Evolutionary conservation across 2,888 invertebrate genomes (phyloP).

Genomic region (Drosophila atripex): DNA sequence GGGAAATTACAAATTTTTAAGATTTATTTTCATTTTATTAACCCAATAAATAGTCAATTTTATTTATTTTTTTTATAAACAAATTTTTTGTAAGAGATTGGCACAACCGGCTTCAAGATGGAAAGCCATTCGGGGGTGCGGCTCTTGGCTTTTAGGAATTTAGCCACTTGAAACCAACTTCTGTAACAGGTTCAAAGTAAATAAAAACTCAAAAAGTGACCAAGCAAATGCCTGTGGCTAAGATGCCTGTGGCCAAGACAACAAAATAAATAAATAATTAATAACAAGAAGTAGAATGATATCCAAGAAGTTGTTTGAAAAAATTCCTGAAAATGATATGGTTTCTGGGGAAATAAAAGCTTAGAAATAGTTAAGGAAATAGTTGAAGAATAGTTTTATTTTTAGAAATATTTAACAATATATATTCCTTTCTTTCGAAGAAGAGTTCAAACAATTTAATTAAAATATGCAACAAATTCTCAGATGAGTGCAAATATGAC

Average conservation of each 20-base stretch:
- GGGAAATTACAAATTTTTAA: not conserved
- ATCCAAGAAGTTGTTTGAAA: too few relatives aligned
- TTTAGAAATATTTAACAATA: too few relatives aligned
- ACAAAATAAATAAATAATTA: slow-evolving; percentile 1
- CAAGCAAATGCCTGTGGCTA: not conserved
- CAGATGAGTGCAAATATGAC: too few relatives aligned
- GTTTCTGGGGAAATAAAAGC: too few relatives aligned
- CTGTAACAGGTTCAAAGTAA: slow-evolving; percentile 24
- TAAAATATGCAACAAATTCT: slow-evolving; percentile 2
- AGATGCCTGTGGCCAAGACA: not conserved
- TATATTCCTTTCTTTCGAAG: too few relatives aligned
- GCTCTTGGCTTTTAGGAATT: slow-evolving; percentile 30
- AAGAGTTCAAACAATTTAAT: too few relatives aligned
- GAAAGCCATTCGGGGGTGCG: slow-evolving; percentile 35
- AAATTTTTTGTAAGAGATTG: not conserved
- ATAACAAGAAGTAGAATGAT: not conserved
- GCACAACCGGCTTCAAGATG: slow-evolving; percentile 8
- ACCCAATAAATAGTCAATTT: not conserved
- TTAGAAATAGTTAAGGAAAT: too few relatives aligned
- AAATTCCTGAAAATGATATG: too few relatives aligned
- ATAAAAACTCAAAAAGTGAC: not conserved
- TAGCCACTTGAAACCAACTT: slow-evolving; percentile 15
- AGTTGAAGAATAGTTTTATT: too few relatives aligned
- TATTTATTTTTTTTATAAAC: not conserved
- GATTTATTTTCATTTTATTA: not conserved